Base-by-base conservation (phyloP, 2,113 vertebrate species). In the Dicrurus megarhynchus region DNA sequence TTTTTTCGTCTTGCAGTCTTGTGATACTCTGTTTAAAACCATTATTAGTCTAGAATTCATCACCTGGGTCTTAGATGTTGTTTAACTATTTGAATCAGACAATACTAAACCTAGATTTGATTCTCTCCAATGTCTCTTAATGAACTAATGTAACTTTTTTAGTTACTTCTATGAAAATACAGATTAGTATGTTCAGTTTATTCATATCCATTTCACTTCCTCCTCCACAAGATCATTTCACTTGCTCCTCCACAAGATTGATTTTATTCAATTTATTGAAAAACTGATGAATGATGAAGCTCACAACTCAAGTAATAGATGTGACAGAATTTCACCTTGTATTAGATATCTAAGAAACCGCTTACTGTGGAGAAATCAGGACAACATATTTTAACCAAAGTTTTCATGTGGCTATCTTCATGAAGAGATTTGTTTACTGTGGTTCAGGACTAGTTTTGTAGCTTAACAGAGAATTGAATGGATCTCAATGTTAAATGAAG, bases 1-100 rank as follows among this genome's bases (percentile, higher is more conserved):
- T 80, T 80, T 90, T 96, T 85, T 74, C 22, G 85, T 80, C 85
- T 82, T 71, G 35, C 24, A 47, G 70, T 93, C 92, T 87, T 86
- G 28, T 88, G 79, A 88, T 55, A 73, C 26, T 74, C 16, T 46
- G 22, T 85, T 90, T 83, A 88, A 92, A 85, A 69, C 7, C 46
- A 59, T 82, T 83, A 85, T 77, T 77, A 92, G 55, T 74, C 23
- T 49, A 80, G 16, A 88, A 90, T 90, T 68, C n/a, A 77, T 80
- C 20, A 61, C 57, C 9, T 50, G n/a, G 7, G 9, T 22, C 20
- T 57, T 55, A 65, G 50, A 86, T 53, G 92, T 82, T 67, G 23
- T 71, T 89, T 46, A 59, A 89, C n/a, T 24, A 12, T 59, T 86
- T 80, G 32, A 89, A 53, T 10, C 20, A 65, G 28, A 63, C 14